Percentiles rank a stretch among this genome's conserved stretches.
These are phyloP conservation scores for Arrhopalites spinosus DNA, from an alignment of 2,888 invertebrate genomes.

Conservation along the genomic window DNA sequence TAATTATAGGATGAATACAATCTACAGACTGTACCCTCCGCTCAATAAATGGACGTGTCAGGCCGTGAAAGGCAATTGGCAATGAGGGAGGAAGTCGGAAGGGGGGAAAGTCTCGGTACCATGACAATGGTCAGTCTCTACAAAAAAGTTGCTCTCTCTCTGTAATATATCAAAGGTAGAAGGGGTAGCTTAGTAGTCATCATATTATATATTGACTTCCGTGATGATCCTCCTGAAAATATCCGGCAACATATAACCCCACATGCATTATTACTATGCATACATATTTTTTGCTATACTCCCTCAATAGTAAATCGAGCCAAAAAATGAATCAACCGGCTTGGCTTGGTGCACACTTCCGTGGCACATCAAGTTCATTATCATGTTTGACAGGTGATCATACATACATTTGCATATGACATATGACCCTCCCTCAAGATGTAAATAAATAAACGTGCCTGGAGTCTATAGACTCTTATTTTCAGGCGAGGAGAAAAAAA, in stretches of 20 bases:
- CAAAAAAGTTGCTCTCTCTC: not conserved
- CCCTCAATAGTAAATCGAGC: not conserved
- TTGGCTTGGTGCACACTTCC: not conserved
- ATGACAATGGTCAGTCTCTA: not conserved
- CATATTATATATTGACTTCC: too few relatives aligned
- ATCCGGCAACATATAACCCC: too few relatives aligned
- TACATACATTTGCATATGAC: not conserved
- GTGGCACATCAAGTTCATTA: constrained; percentile 11
- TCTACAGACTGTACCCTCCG: not conserved
- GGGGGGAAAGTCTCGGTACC: not conserved
- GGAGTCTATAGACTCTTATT: not conserved
- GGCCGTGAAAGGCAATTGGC: constrained; percentile 31
- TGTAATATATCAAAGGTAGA: too few relatives aligned
- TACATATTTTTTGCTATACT: not conserved
- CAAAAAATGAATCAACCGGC: not conserved
- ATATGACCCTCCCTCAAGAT: not conserved
- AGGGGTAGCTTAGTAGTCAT: too few relatives aligned
- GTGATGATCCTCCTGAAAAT: too few relatives aligned
- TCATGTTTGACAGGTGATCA: not conserved
- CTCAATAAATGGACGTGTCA: constrained; percentile 35
- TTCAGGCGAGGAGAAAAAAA: not conserved
- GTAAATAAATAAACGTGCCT: not conserved
- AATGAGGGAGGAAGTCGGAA: not conserved
- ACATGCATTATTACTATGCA: too few relatives aligned
- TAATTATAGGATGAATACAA: not conserved